Evolutionary conservation across 53 echinoderm and acorn worm species (phyloP), one percentile per base, ranked within the genome.

Genomic region (Mesocentrotus franciscanus): DNA sequence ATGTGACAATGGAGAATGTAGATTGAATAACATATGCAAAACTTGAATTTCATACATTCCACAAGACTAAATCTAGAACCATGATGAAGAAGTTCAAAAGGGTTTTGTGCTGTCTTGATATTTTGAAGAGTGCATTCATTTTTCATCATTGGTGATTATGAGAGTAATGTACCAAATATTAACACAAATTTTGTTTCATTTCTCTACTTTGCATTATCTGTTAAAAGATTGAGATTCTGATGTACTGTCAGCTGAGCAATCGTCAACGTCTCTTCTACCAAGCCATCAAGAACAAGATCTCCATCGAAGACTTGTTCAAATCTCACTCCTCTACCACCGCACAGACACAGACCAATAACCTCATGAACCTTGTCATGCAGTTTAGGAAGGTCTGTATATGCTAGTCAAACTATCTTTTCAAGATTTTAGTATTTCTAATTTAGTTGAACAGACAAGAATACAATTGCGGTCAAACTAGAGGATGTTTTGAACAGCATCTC

Each of bases 351-450:
- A 96, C 98, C 55, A 98, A 97, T 93, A 99, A 97, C 85, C 99
- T 99, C 71, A 99, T 99, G 99, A 99, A 98, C 93, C 98, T 99
- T 26, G 99, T 99, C 75, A 99, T 99, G 99, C 99, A 99, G 95
- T 99, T 99, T 89, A 97, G 98, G 89, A 99, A 99, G 98, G 99
- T 98, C 49, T 84, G 90, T 26, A 27, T 49, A 49, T 49, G 49
- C 49, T 49, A 49, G 49, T 49, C 49, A 49, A 49, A 27, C 49
- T 49, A 49, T 4, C 49, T 49, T 15, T 71, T 71, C 22, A 71
- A 4, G 6, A 0, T 49, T 49, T 49, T 49, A 49, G 3, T 49
- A 49, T 49, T 49, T 49, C 49, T 49, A 49, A 49, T 49, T 4
- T 49, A 49, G 49, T 49, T 7, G 49, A 49, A 4, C 49, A 49